phyloP scores from a whole-genome alignment of 2,113 vertebrate genomes.

The Elaphurus davidianus region DNA sequence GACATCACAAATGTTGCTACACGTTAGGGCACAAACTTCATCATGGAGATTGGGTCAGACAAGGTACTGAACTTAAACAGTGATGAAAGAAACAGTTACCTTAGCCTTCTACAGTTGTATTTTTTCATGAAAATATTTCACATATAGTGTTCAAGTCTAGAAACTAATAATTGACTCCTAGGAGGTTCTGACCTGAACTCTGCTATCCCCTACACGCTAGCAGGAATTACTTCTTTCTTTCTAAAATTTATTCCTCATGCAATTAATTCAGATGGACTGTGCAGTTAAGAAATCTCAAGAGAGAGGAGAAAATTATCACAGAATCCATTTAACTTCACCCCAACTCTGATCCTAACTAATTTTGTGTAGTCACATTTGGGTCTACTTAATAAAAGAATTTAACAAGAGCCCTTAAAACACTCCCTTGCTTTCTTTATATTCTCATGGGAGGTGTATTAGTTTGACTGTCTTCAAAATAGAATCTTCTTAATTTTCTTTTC shows the following conservation, averaged over 20 bases:
- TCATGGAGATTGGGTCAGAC: slow-evolving; percentile 84
- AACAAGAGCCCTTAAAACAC: background rate
- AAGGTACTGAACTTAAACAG: slow-evolving; percentile 78
- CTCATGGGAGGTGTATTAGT: background rate
- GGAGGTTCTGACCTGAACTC: background rate
- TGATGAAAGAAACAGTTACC: background rate
- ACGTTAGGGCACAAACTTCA: slow-evolving; percentile 81
- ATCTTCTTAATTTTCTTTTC: background rate
- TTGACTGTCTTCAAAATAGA: background rate
- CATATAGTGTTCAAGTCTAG: background rate
- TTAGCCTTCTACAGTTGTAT: background rate
- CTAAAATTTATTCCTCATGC: background rate
- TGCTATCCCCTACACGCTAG: background rate
- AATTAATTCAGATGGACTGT: slow-evolving; percentile 26
- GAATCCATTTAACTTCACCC: background rate
- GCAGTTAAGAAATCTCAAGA: slow-evolving; percentile 12
- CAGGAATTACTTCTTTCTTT: background rate
- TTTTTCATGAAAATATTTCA: slow-evolving; percentile 12
- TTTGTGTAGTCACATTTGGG: background rate
- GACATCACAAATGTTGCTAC: slow-evolving; percentile 84
- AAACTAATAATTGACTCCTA: slow-evolving; percentile 21
- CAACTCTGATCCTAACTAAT: background rate
- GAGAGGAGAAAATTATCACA: background rate
- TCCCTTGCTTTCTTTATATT: background rate
- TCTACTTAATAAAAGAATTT: background rate